Evolutionary conservation across 2,888 invertebrate genomes (phyloP), one percentile per base, ranked within the genome.

Genomic region (Pseudoips prasinana): DNA sequence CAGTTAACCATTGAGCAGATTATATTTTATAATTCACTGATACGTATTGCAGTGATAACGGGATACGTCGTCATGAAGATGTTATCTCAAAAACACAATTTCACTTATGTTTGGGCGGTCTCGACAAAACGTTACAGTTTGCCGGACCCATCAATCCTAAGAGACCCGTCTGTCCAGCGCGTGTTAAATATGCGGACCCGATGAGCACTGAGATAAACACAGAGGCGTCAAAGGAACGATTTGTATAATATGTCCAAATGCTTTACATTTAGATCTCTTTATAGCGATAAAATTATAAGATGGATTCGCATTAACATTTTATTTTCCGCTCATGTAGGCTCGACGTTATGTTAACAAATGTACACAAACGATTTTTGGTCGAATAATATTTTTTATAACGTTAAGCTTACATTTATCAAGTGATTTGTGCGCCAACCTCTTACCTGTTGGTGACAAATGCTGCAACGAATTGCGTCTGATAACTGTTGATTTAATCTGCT

Each of bases 191-290:
- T 62, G 67, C 53, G 43, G 44, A 45, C 46, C 51, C 39, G 79
- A 84, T 85, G 52, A 42, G 60, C 54, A 33, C 36, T 29, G 31
- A 46, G 85, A 86, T 85, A 79, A 65, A 40, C 20, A 30, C 39
- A 44, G 46, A 69, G 76, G 80, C 78, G 79, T 75, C 73, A 78
- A 81, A 80, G 69, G 58, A 62, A 61, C 73, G 69, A 80, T 86
- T 84, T 81, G 81, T 82, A 68, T 65, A 60, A 70, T 70, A 59
- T 63, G 67, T 64, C 74, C 69, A 68, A 74, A 82, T 78, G 69
- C 59, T 61, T 54, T 47, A 52, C 65, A 61, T 66, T 72, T 67
- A 73, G 81, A 81, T 82, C 52, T 55, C 46, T 59, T 53, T 33
- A 48, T 43, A 39, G 49, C 59, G 79, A 82, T 80, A 72, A 55